Conservation (phyloP, 2,797 vertebrate species). For the Novumbra hubbsi region DNA sequence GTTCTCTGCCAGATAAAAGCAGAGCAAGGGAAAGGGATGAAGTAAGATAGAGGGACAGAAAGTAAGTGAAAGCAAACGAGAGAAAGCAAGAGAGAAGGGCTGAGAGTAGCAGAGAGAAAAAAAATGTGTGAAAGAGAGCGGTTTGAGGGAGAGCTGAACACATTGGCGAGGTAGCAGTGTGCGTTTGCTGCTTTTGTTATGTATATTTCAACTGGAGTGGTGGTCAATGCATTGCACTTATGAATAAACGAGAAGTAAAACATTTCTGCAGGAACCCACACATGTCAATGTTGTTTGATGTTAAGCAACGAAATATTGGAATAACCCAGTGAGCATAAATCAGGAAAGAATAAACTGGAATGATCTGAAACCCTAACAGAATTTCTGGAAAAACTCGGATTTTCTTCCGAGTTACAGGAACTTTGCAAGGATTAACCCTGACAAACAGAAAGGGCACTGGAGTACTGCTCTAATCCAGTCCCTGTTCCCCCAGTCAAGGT, state of each 20-base stretch:
- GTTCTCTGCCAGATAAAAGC: slow-evolving; percentile 11
- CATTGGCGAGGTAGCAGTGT: background rate
- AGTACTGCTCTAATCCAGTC: background rate
- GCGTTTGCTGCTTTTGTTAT: slow-evolving; percentile 21
- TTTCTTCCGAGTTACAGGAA: too few relatives aligned
- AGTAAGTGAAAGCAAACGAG: background rate
- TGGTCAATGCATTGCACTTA: background rate
- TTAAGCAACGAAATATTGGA: background rate
- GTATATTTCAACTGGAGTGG: background rate
- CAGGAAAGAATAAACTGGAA: too few relatives aligned
- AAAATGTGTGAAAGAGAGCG: slow-evolving; percentile 33
- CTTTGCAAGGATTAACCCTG: background rate
- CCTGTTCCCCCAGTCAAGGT: background rate
- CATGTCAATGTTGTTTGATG: background rate
- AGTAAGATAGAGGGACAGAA: background rate
- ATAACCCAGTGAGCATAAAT: background rate
- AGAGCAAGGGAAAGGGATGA: slow-evolving; percentile 2
- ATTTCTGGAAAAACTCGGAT: too few relatives aligned
- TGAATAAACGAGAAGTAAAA: background rate
- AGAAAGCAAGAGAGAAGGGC: background rate
- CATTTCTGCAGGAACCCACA: background rate
- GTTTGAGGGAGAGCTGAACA: background rate
- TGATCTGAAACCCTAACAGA: too few relatives aligned
- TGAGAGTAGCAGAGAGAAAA: background rate
- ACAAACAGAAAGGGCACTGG: background rate